Evolutionary conservation across 2,113 vertebrate genomes (phyloP).

Genomic region (Thryonomys swinderianus): DNA sequence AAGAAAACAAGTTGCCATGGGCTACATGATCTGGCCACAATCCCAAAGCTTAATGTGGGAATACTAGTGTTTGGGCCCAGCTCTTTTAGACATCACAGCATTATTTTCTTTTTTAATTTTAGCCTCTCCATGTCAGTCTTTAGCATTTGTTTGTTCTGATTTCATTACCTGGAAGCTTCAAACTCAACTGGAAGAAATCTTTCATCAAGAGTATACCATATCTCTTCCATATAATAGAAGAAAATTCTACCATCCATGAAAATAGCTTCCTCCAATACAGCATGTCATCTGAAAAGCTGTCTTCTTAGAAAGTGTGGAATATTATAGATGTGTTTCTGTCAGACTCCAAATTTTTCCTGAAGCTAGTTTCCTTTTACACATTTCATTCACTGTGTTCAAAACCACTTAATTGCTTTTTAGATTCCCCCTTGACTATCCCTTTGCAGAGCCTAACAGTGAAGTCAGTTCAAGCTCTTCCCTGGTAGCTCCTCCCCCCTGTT

Average conservation of each 20-base stretch:
- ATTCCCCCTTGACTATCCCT: neutral
- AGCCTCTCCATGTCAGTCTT: conserved; percentile 33
- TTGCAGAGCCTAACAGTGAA: neutral
- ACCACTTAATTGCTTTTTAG: conserved; percentile 24
- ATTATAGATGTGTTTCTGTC: conserved; percentile 53
- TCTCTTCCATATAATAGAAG: conserved; percentile 66
- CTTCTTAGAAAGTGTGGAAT: conserved; percentile 67
- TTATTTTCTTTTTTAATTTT: conserved; percentile 64
- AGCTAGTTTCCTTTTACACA: neutral
- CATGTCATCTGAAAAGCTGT: conserved; percentile 65
- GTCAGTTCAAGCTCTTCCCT: neutral
- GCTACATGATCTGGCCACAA: neutral
- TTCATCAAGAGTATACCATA: conserved; percentile 73
- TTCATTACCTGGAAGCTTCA: conserved; percentile 67
- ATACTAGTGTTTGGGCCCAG: neutral
- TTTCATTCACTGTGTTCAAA: conserved; percentile 23
- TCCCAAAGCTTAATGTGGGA: neutral
- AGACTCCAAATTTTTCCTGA: conserved; percentile 6
- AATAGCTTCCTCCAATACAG: conserved; percentile 72
- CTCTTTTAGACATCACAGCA: conserved; percentile 23
- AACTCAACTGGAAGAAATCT: conserved; percentile 75
- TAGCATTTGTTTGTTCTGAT: conserved; percentile 67
- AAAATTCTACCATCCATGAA: conserved; percentile 72
- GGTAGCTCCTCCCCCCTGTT: neutral
- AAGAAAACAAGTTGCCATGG: neutral